Evolutionary conservation across 2,888 invertebrate species (phyloP), one percentile per base, ranked within the genome.

Genomic region (Drosophila glabriapex): DNA sequence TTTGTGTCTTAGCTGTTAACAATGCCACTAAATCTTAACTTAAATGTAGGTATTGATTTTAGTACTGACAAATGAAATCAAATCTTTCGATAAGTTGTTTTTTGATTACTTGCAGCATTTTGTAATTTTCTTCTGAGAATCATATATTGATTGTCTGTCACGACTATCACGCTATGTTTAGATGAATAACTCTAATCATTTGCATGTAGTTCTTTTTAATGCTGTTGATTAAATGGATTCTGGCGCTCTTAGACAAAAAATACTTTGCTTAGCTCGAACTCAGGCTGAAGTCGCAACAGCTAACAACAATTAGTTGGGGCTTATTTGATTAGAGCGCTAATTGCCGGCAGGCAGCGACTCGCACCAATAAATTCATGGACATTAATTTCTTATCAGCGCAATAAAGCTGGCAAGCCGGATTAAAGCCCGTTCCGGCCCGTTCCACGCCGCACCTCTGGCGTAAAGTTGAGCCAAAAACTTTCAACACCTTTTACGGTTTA

Each of bases 351-450:
- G 69, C 73, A 77, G 73, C 78, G 70, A 65, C 67, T 70, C 78
- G 78, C 74, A 78, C 78, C 86, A 90, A 83, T 89, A 90, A 89
- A 89, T 83, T 88, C 68, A 50, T 31, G 73, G 70, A 84, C 77
- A 86, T 88, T 90, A 86, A 73, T 86, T 80, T 76, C 88, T 88
- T 88, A 88, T 88, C 88, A 90, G 86, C 61, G 70, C 76, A 49
- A 68, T 82, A 80, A 83, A 76, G 80, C 82, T 78, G 62, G 81
- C 82, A 70, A 71, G 76, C 64, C 68, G 86, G 86, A 87, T 87
- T 87, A 90, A 85, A 88, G 88, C 53, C 56, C 56, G 56, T 56
- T 39, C n/a, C 28, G 28, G 39, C n/a, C 28, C 66, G 35, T 52
- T 35, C 25, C 46, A 25, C 16, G 22, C 35, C 31, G 59, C 49